A percentile compares a stretch with the other conserved stretches of the same genome.
These are phyloP conservation scores for Canis aureus DNA, from an alignment of 2,113 vertebrate genomes.

Conservation along the genomic window DNA sequence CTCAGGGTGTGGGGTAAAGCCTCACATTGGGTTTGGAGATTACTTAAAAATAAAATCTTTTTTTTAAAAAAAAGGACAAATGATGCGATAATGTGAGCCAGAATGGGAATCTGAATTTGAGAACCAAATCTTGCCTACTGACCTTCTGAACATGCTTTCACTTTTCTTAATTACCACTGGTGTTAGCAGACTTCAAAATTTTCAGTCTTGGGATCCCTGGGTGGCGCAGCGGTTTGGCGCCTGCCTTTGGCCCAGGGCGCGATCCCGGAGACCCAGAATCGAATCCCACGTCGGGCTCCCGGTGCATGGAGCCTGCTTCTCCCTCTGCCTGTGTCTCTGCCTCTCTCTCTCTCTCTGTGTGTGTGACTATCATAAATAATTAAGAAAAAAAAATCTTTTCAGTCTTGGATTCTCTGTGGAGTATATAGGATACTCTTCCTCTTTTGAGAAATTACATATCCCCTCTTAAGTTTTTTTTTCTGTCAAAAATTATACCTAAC, in stretches of 20 bases:
- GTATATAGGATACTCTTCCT: not conserved
- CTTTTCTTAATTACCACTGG: not conserved
- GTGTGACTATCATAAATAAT: too few species aligned
- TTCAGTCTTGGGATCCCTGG: not conserved
- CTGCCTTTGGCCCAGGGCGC: too few species aligned
- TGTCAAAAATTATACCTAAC: not conserved
- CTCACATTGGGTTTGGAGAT: not conserved
- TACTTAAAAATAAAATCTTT: not conserved
- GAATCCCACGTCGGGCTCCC: too few species aligned
- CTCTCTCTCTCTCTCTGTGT: too few species aligned
- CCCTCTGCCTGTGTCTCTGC: too few species aligned
- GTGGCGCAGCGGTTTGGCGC: too few species aligned
- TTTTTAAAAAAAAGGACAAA: not conserved
- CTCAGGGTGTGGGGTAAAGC: not conserved
- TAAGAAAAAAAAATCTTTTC: not conserved
- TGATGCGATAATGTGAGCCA: not conserved
- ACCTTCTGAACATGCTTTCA: not conserved
- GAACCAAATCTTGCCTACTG: not conserved
- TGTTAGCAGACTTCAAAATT: not conserved
- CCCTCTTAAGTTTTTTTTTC: not conserved
- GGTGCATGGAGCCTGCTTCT: too few species aligned
- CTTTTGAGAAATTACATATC: not conserved
- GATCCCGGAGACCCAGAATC: too few species aligned
- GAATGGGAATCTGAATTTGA: not conserved
- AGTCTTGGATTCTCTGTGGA: not conserved